Percentiles rank a stretch among this genome's conserved stretches.
These are phyloP conservation scores for Abramis brama DNA, from an alignment of 2,113 vertebrate species.

Conservation along the genomic window DNA sequence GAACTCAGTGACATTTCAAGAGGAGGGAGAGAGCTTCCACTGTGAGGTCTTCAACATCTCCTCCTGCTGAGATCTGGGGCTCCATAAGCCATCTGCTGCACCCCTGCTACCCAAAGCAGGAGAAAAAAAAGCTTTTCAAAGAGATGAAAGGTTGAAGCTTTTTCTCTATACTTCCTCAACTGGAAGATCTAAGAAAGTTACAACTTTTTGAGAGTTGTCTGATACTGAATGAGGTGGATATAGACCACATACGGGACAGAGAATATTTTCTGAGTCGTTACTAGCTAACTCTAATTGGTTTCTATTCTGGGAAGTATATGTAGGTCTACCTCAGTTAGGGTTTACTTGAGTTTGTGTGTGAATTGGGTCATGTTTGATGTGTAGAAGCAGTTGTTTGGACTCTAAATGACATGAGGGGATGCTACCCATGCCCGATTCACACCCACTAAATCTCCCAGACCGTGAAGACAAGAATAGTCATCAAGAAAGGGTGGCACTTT, in stretches of 20 bases:
- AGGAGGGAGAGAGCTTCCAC: constrained; percentile 22
- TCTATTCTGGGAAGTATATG: constrained; percentile 13
- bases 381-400: neutral
- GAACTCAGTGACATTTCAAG: constrained; percentile 37
- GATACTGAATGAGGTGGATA: constrained; percentile 11
- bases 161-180: constrained; percentile 20
- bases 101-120: constrained; percentile 53
- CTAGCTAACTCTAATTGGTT: neutral
- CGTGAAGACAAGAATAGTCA: constrained; percentile 38
- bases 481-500: neutral
- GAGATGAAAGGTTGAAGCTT: constrained; percentile 16
- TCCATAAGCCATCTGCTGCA: constrained; percentile 74
- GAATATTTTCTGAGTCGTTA: neutral
- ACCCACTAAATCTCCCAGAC: constrained; percentile 36
- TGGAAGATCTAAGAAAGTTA: constrained; percentile 25
- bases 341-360: neutral
- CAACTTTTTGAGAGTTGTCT: neutral
- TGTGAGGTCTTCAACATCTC: constrained; percentile 62
- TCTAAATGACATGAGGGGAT: constrained; percentile 6
- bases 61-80: constrained; percentile 73
- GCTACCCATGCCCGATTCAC: constrained; percentile 15
- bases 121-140: neutral
- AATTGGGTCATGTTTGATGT: neutral
- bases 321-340: constrained; percentile 8
- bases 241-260: constrained; percentile 3